Base-by-base conservation (phyloP, 2,113 vertebrate species). In the Nesogale talazaci region DNA sequence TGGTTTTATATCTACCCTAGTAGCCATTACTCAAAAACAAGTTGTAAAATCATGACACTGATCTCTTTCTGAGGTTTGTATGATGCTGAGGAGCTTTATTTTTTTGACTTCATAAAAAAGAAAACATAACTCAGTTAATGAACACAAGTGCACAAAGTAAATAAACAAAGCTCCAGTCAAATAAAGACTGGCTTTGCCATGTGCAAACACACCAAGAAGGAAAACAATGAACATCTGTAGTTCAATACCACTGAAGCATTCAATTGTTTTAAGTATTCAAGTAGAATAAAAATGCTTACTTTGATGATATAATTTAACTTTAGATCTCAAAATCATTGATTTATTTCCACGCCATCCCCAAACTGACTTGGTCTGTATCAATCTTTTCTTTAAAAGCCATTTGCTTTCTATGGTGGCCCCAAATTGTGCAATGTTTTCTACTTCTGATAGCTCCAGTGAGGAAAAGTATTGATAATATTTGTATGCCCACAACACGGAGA, bases 161-260 rank as follows among this genome's bases (percentile, higher is more conserved):
- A 95, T 75, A 97, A 91, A 97, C 91, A 95, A 36, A 95, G 2
- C n/a, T 63, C 89, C 85, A 96, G 88, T 89, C 23, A 97, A 97
- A 96, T 31, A 56, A 4, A 94, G 31, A 34, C 0, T 22, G 22
- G 7, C 6, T 97, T 96, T 97, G 25, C 40, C 94, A 19, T 46
- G 19, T 38, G n/a, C 89, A 90, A 59, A 95, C 87, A 93, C n/a
- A 97, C 29, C 0, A 57, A 95, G 78, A 46, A 95, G 93, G 74
- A 95, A 52, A 97, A 90, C 46, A 95, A 69, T 40, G 91, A 97
- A 94, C 27, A 83, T 89, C 59, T 95, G 69, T n/a, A 86, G 84
- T 90, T 87, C 8, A 86, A 46, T 86, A 40, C 67, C 67, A 90
- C 23, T 69, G 34, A 25, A 92, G 82, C 29, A 88, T 86, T 92